Evolutionary conservation across 2,797 vertebrate genomes (phyloP).

Genomic region (Gymnoscopelus microlampas): DNA sequence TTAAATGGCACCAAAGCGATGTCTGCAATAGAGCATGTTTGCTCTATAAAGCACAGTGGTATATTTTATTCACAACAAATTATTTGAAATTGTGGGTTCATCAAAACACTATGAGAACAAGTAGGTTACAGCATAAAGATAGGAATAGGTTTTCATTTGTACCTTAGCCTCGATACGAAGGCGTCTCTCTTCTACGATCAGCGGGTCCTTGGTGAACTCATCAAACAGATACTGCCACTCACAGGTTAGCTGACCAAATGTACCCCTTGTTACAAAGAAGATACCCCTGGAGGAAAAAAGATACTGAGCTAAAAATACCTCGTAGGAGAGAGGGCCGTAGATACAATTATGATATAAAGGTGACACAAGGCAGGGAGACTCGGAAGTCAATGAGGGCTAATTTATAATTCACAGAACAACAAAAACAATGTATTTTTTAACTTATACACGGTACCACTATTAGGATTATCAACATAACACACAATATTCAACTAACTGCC

Average conservation of each 20-base stretch:
- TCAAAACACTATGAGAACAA: not conserved
- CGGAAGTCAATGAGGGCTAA: too few species aligned
- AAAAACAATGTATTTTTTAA: too few species aligned
- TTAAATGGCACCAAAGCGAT: too few species aligned
- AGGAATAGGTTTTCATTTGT: conserved; percentile 17
- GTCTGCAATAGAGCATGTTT: too few species aligned
- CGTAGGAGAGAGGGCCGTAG: not conserved
- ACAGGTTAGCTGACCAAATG: conserved; percentile 95
- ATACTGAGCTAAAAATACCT: not conserved
- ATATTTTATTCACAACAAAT: not conserved
- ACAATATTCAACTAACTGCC: too few species aligned
- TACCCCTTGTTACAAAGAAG: conserved; percentile 96
- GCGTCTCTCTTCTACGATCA: conserved; percentile 89
- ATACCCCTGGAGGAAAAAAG: conserved; percentile 83
- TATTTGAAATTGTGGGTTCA: not conserved
- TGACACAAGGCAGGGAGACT: too few species aligned
- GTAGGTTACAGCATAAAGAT: not conserved
- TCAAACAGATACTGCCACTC: conserved; percentile 98
- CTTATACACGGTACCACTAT: too few species aligned
- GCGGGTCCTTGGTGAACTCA: conserved; percentile 96
- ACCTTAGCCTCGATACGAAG: conserved; percentile 98
- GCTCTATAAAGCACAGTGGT: too few species aligned
- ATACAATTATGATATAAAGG: too few species aligned
- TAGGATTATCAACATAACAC: too few species aligned
- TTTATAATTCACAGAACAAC: too few species aligned